Base-by-base conservation (phyloP, 2,113 vertebrate species). In the Sakesphorus luctuosus region DNA sequence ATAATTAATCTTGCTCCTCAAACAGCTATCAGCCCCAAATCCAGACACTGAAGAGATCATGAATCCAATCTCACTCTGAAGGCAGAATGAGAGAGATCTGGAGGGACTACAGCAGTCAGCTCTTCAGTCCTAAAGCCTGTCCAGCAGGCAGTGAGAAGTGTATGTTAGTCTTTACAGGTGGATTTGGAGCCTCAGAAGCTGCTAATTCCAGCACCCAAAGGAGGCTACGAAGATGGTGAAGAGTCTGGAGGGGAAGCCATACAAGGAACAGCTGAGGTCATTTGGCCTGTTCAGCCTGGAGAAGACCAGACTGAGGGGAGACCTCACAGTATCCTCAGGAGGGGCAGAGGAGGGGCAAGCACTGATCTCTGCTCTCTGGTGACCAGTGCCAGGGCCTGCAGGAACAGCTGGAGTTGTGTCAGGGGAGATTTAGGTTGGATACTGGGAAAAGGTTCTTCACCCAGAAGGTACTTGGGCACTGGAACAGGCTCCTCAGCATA, bases 381-480 rank as follows among this genome's bases (percentile, higher is more conserved):
- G 50, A 74, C 15, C 35, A 36, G 76, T 31, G 18, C 31, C 31
- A 52, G 29, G 6, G 43, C 4, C 20, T 1, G 17, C 55, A 36
- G 68, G 44, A 66, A 74, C 0, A 1, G 33, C 36, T 50, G 68
- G 50, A 81, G 21, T 13, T 50, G 21, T 2, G 17, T 4, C 66
- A 63, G 29, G 24, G 36, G 4, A 31, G 43, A 18, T 0, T 44
- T 1, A 58, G 26, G 0, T 0, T 33, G 36, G 36, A 13, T 31
- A 24, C 8, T 36, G 49, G 86, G 46, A 0, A 65, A 35, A 58
- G 11, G 5, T 26, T 50, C 19, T 80, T 36, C 31, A 7, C 24
- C 11, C 25, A 58, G 43, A 66, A 12, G 50, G 31, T 73, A 17
- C 3, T 0, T 0, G 15, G 43, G 36, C 59, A 58, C 31, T 58